Base-by-base conservation (phyloP, 2,797 vertebrate genomes). In the Otus scops region DNA sequence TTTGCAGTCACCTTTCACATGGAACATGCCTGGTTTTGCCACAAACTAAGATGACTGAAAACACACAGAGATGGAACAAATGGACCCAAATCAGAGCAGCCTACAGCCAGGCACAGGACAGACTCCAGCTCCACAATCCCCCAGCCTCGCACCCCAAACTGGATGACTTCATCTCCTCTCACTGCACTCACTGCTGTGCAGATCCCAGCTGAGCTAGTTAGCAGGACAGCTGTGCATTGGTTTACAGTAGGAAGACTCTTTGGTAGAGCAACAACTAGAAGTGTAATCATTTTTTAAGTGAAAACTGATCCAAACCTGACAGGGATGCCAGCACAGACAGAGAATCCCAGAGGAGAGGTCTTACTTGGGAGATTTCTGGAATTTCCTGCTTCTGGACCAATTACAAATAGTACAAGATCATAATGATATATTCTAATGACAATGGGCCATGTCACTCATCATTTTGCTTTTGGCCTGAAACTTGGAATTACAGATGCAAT, bases 351-450 rank as follows among this genome's bases (percentile, higher is more conserved):
- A 90, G 83, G 93, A 80, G 45, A 74, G 11, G 27, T 10, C 2
- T 89, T 94, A 22, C 93, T 34, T 79, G n/a, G 68, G 92, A 96
- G 86, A 91, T 28, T 91, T 92, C 86, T 80, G 78, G 78, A 91
- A 95, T 95, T 96, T 96, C 90, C 96, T 95, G 75, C 84, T 92
- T 89, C 88, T 93, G 56, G 86, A 82, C 77, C 88, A 94, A 93
- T 92, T 57, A 91, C 68, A 92, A 93, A 43, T 5, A 59, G 63
- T 6, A 41, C 43, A 74, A 68, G 56, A 77, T 4, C 85, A 89
- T 92, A 85, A 87, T 20, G 26, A 93, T 85, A 91, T 68, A 83
- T 87, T 84, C 92, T 56, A 70, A 77, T 85, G 70, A 94, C 78
- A 90, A 56, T 23, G 34, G 23, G 28, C 56, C 5, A 7, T 65